phyloP scores from a whole-genome alignment of 2,888 invertebrate genomes.

The Hemicrepidius hirtus region DNA sequence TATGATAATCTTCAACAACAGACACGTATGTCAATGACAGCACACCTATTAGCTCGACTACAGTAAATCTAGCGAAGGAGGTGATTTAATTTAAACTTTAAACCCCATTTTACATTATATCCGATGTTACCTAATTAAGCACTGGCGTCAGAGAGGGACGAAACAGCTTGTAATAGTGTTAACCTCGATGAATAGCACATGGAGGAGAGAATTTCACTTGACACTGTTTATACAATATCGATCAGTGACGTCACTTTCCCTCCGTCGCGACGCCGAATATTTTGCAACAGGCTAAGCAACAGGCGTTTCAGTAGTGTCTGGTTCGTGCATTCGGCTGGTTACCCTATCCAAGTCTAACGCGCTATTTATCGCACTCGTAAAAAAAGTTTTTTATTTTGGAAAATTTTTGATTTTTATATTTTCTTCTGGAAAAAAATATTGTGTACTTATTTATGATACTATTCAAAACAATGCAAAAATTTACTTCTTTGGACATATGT shows the following conservation, averaged over 20 bases:
- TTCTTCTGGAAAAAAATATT: too few species aligned
- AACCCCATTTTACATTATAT: background rate
- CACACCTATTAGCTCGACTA: background rate
- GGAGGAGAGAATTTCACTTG: constrained; percentile 40
- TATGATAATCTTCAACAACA: too few species aligned
- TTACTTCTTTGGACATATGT: too few species aligned
- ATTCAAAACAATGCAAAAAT: too few species aligned
- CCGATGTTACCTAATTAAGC: background rate
- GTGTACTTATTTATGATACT: background rate
- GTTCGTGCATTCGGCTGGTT: background rate
- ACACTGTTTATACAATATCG: constrained; percentile 51
- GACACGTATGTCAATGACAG: too few species aligned
- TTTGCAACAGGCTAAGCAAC: constrained; percentile 56
- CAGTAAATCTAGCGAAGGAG: background rate
- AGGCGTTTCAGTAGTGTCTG: constrained; percentile 48
- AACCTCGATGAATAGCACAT: constrained; percentile 21
- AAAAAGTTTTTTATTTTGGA: background rate
- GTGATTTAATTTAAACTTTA: background rate
- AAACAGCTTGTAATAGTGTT: constrained; percentile 1
- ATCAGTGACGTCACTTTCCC: constrained; percentile 44
- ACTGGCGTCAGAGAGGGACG: background rate
- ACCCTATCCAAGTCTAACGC: background rate
- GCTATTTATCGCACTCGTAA: background rate
- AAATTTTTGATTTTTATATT: too few species aligned
- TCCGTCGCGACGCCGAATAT: constrained; percentile 51